Evolutionary conservation across 2,888 invertebrate species (phyloP).

Genomic region (Scelioninae gen. 2): DNA sequence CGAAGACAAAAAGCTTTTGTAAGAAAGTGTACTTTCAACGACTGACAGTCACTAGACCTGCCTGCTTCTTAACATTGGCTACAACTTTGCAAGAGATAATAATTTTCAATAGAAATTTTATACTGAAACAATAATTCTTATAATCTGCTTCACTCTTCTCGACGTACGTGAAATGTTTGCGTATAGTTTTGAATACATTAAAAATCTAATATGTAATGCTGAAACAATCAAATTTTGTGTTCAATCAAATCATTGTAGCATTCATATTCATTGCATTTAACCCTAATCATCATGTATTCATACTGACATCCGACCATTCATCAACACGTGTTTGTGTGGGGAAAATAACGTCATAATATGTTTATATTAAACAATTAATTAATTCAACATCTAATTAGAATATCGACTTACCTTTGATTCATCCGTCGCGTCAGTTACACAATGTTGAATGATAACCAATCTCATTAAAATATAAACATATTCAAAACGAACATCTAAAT

Average conservation of each 20-base stretch:
- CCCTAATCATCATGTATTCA: conserved; percentile 50
- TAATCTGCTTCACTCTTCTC: conserved; percentile 1
- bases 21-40: too few species aligned
- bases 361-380: conserved; percentile 33
- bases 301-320: conserved; percentile 45
- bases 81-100: neutral
- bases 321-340: conserved; percentile 33
- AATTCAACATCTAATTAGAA: conserved; percentile 11
- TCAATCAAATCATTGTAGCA: conserved; percentile 51
- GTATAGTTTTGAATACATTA: conserved; percentile 24
- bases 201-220: conserved; percentile 34
- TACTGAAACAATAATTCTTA: neutral
- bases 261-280: conserved; percentile 58
- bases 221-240: conserved; percentile 47
- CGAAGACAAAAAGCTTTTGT: too few species aligned
- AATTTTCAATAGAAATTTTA: neutral
- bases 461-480: conserved; percentile 35
- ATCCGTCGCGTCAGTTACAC: neutral
- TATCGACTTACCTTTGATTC: neutral
- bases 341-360: conserved; percentile 40
- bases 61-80: neutral
- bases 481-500: neutral
- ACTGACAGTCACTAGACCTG: neutral
- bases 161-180: conserved; percentile 21
- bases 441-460: conserved; percentile 4